Conservation (phyloP, 2,888 invertebrate genomes). For the Dolichopus griseipennis region DNA sequence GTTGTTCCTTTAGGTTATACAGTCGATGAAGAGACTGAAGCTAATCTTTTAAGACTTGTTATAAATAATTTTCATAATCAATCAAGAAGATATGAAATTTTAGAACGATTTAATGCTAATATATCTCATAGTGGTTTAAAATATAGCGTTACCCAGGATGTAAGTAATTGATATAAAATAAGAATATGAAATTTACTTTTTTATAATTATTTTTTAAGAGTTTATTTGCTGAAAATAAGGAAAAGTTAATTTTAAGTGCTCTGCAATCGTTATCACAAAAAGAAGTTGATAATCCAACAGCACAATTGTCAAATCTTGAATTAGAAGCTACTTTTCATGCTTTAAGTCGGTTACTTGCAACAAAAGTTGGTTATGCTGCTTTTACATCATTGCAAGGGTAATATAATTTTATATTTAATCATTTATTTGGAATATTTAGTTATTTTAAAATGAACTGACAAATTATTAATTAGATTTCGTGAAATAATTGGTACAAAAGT, state of each 20-base stretch:
- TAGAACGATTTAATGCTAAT: constrained; percentile 94
- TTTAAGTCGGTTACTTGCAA: constrained; percentile 83
- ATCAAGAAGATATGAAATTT: constrained; percentile 61
- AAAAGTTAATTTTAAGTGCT: constrained; percentile 89
- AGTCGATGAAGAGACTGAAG: constrained; percentile 95
- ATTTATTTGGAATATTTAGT: constrained; percentile 5
- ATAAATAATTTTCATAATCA: constrained; percentile 50
- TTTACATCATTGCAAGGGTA: constrained; percentile 84
- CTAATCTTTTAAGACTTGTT: constrained; percentile 57
- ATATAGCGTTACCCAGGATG: constrained; percentile 93
- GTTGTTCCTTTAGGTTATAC: constrained; percentile 81
- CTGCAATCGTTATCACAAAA: constrained; percentile 72
- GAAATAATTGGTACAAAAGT: constrained; percentile 92
- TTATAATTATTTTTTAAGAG: constrained; percentile 54
- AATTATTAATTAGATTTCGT: constrained; percentile 73
- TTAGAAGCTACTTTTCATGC: constrained; percentile 95
- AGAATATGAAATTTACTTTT: not conserved
- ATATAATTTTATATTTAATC: constrained; percentile 22
- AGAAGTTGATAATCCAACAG: constrained; percentile 53
- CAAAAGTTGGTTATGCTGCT: constrained; percentile 95
- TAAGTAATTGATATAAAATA: constrained; percentile 46
- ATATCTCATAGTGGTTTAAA: constrained; percentile 94
- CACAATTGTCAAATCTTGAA: constrained; percentile 56
- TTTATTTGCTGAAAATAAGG: constrained; percentile 95
- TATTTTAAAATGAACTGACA: not conserved